Evolutionary conservation across 2,797 vertebrate species (phyloP).

Genomic region (Pangasius macronema): DNA sequence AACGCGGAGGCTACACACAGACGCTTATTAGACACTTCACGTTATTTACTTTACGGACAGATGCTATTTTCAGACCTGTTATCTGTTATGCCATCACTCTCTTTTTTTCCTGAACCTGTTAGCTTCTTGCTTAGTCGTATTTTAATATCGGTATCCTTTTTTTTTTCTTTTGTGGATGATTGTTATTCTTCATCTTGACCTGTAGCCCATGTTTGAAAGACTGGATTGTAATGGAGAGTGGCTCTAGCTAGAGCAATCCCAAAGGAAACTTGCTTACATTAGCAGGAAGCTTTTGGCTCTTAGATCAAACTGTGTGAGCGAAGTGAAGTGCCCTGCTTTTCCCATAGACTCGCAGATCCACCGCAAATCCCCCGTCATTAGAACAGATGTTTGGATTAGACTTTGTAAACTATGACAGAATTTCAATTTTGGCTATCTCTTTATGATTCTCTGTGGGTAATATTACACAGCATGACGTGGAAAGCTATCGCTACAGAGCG

Average conservation of each 20-base stretch:
- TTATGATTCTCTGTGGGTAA: constrained; percentile 88
- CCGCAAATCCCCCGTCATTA: constrained; percentile 88
- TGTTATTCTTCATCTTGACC: constrained; percentile 88
- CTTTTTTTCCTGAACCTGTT: background rate
- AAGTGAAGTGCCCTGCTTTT: constrained; percentile 87
- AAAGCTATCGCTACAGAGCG: constrained; percentile 40
- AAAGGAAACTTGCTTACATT: constrained; percentile 92
- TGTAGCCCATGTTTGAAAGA: constrained; percentile 71
- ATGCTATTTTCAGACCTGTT: constrained; percentile 31
- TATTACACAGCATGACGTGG: constrained; percentile 85
- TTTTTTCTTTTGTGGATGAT: constrained; percentile 84
- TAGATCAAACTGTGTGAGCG: constrained; percentile 89
- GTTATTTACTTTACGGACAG: constrained; percentile 57
- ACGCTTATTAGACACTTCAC: constrained; percentile 63
- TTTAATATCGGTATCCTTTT: constrained; percentile 65
- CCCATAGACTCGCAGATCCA: constrained; percentile 83
- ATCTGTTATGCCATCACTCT: background rate
- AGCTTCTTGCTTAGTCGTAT: constrained; percentile 62
- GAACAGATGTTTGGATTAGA: constrained; percentile 97
- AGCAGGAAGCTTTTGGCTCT: constrained; percentile 84
- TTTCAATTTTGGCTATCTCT: constrained; percentile 90
- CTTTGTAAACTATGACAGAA: constrained; percentile 93
- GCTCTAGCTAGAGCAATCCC: constrained; percentile 67
- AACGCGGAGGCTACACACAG: constrained; percentile 57
- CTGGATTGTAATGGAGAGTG: constrained; percentile 55